Percentiles rank a stretch among this genome's conserved stretches.
Conservation (phyloP, 37 sponge, comb jelly and placozoan species). For the Halichondria panicea region DNA sequence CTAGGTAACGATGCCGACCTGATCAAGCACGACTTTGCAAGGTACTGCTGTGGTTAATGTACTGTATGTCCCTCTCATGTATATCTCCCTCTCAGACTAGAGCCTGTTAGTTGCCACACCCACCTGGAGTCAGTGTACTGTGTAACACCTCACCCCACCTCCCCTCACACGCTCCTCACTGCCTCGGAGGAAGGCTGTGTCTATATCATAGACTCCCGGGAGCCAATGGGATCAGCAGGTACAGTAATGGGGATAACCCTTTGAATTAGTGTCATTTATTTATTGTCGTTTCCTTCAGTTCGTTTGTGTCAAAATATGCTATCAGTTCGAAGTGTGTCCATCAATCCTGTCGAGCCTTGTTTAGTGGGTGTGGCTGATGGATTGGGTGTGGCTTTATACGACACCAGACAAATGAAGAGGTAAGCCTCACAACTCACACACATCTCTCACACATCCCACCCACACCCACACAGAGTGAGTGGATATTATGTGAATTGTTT, state of each 20-base stretch:
- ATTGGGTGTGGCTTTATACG: constrained; percentile 54
- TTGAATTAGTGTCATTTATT: too few relatives aligned
- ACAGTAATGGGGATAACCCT: too few relatives aligned
- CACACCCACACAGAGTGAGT: background rate
- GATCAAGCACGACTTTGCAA: constrained; percentile 47
- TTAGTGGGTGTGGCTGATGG: constrained; percentile 50
- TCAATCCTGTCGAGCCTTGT: constrained; percentile 64
- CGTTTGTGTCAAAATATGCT: constrained; percentile 9
- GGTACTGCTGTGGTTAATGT: constrained; percentile 16
- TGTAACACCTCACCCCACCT: constrained; percentile 44
- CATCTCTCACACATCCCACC: background rate
- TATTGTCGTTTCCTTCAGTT: background rate
- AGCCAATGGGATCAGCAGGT: constrained; percentile 7
- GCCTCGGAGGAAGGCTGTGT: constrained; percentile 67
- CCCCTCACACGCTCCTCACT: constrained; percentile 27
- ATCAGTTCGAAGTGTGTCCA: constrained; percentile 42
- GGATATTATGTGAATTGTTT: background rate
- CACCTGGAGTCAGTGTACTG: constrained; percentile 52
- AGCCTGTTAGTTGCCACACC: constrained; percentile 8
- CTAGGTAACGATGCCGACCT: constrained; percentile 63
- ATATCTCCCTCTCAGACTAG: constrained; percentile 15
- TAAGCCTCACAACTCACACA: constrained; percentile 15
- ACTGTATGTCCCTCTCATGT: background rate
- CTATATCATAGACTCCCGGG: constrained; percentile 42
- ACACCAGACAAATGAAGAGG: constrained; percentile 51